phyloP scores from a whole-genome alignment of 2,797 vertebrate genomes.

The Tapirus indicus region DNA sequence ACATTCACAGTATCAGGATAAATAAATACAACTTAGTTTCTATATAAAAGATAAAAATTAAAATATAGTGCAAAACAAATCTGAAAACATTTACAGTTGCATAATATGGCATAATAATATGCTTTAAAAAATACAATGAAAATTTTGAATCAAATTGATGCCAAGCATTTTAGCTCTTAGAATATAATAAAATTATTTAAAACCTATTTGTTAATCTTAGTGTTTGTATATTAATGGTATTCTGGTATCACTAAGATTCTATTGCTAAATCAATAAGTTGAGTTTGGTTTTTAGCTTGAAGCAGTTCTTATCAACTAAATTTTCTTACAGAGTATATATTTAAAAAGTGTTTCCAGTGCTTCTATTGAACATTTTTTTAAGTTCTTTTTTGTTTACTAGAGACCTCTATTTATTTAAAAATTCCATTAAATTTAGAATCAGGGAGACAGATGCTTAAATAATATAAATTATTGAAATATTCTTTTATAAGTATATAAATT shows the following conservation, averaged over 20 bases:
- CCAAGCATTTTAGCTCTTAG: neutral
- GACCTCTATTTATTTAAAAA: neutral
- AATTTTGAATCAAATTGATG: neutral
- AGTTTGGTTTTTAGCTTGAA: neutral
- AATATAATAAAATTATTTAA: slow-evolving; percentile 1
- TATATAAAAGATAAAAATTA: neutral
- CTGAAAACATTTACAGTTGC: neutral
- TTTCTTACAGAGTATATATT: neutral
- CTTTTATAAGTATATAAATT: neutral
- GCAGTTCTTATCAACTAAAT: slow-evolving; percentile 11
- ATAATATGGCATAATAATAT: neutral
- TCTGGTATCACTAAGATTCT: slow-evolving; percentile 57
- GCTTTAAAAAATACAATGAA: neutral
- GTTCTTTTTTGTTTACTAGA: neutral
- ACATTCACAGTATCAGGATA: neutral
- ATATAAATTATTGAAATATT: neutral
- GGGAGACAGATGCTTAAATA: neutral
- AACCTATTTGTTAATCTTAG: neutral
- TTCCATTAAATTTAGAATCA: neutral
- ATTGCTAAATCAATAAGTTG: neutral
- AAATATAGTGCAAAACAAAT: slow-evolving; percentile 20
- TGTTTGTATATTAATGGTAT: neutral
- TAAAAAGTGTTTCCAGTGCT: neutral
- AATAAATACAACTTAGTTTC: neutral
- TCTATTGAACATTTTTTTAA: neutral